phyloP scores from a whole-genome alignment of 1,140 invertebrate species.

The Drosophila mayri region DNA sequence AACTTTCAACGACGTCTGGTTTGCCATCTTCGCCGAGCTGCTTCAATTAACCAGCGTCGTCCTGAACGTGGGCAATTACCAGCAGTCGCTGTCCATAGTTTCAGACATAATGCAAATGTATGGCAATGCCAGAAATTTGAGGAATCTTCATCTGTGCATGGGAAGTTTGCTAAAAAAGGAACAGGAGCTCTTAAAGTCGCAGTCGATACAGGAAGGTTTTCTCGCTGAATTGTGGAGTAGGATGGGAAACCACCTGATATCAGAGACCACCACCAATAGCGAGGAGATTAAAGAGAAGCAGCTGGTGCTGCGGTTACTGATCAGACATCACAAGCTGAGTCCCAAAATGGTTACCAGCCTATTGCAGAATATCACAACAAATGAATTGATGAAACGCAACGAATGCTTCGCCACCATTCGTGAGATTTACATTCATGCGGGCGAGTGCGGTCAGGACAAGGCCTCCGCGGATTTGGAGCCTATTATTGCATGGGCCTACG shows the following conservation, averaged over 20 bases:
- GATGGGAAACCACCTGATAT: constrained; percentile 61
- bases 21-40: constrained; percentile 67
- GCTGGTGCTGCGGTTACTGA: constrained; percentile 54
- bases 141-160: constrained; percentile 56
- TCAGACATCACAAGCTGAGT: constrained; percentile 55
- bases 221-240: constrained; percentile 49
- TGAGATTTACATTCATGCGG: constrained; percentile 61
- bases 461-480: constrained; percentile 48
- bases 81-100: constrained; percentile 39
- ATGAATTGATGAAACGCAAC: constrained; percentile 61
- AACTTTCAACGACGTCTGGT: constrained; percentile 70
- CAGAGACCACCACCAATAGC: constrained; percentile 47
- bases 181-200: constrained; percentile 7
- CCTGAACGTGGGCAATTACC: constrained; percentile 60
- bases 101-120: constrained; percentile 54
- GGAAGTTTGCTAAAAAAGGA: constrained; percentile 47
- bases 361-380: constrained; percentile 66
- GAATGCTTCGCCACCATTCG: constrained; percentile 73
- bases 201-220: constrained; percentile 29
- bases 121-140: constrained; percentile 58
- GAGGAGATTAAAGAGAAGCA: constrained; percentile 70
- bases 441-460: constrained; percentile 62
- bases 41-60: constrained; percentile 50
- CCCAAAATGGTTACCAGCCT: constrained; percentile 35
- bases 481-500: constrained; percentile 68